These are phyloP conservation scores for Melikaiella ostensackeni DNA, from an alignment of 2,888 invertebrate genomes.

Conservation along the genomic window DNA sequence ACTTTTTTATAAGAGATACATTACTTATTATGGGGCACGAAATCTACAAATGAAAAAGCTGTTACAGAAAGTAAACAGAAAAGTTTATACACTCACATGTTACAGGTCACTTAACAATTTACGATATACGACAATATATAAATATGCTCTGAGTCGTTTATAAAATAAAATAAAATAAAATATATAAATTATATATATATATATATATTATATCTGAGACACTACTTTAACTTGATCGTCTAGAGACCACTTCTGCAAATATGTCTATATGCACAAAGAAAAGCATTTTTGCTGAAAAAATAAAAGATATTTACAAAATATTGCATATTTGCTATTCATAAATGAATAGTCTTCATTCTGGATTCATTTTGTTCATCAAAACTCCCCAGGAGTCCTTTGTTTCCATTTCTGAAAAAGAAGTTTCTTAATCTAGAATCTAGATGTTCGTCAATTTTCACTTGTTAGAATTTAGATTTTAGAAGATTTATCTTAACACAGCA, in stretches of 20 bases:
- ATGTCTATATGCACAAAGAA: neutral
- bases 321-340: neutral
- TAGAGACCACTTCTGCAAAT: neutral
- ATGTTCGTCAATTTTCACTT: neutral
- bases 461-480: neutral
- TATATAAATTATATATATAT: neutral
- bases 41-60: neutral
- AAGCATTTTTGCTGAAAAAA: neutral
- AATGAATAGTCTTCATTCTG: neutral
- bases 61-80: neutral
- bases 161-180: neutral
- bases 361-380: neutral
- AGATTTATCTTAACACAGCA: neutral
- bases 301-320: neutral
- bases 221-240: neutral
- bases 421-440: neutral
- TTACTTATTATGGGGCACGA: neutral
- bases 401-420: neutral
- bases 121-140: neutral
- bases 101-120: neutral
- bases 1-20: too few relatives aligned
- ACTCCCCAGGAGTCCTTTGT: neutral
- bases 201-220: neutral
- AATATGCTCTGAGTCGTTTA: neutral
- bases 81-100: neutral